phyloP scores from a whole-genome alignment of 2,797 vertebrate genomes.

The Malacoraja senta region DNA sequence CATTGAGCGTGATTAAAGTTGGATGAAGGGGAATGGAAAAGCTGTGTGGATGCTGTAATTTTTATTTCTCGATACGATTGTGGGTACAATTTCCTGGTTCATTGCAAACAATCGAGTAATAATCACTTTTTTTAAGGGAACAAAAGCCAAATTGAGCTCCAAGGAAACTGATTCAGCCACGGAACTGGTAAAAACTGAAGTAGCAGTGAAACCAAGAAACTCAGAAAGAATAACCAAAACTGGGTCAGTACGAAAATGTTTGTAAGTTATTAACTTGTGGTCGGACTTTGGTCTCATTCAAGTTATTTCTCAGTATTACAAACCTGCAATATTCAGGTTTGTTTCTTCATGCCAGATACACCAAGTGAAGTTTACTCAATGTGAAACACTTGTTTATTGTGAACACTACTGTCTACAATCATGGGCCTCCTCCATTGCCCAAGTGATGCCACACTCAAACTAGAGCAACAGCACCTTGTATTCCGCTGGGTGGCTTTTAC shows the following conservation, averaged over 20 bases:
- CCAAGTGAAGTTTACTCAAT: not conserved
- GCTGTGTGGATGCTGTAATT: not conserved
- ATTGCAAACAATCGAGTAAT: not conserved
- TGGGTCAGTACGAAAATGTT: constrained; percentile 55
- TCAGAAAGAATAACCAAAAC: constrained; percentile 50
- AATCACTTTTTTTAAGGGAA: not conserved
- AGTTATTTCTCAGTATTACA: not conserved
- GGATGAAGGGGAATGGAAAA: not conserved
- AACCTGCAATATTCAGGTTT: not conserved
- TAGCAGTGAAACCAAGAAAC: constrained; percentile 52
- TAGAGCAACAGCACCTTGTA: too few species aligned
- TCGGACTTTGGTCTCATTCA: not conserved
- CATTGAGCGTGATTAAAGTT: too few species aligned
- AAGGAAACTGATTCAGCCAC: constrained; percentile 49
- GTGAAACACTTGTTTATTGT: not conserved
- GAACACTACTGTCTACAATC: too few species aligned
- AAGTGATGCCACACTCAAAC: too few species aligned
- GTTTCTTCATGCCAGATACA: not conserved
- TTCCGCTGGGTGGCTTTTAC: too few species aligned
- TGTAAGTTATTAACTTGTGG: not conserved
- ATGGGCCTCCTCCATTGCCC: too few species aligned
- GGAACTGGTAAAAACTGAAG: constrained; percentile 59
- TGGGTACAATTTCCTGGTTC: not conserved
- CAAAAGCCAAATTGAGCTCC: constrained; percentile 39
- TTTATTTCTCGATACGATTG: not conserved